Conservation (phyloP, 2,797 vertebrate species). For the Scolopax bukidnonensis region DNA sequence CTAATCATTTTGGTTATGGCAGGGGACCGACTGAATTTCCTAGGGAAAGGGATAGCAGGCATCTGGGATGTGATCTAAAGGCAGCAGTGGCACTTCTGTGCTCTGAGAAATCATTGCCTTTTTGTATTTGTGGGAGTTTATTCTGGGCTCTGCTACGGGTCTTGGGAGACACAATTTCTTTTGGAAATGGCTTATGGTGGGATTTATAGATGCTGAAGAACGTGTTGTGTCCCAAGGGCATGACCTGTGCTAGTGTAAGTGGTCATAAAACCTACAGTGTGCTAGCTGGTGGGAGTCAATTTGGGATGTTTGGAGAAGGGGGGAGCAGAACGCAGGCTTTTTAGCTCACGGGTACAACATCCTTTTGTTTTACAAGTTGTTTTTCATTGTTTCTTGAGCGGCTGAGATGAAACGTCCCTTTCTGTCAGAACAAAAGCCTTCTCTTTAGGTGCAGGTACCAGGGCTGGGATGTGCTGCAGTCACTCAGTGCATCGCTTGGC, state of each 20-base stretch:
- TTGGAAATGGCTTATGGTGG: not conserved
- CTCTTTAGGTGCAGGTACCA: not conserved
- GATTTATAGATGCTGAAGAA: not conserved
- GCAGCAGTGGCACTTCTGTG: not conserved
- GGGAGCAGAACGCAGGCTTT: not conserved
- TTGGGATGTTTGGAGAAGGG: not conserved
- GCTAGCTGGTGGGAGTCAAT: not conserved
- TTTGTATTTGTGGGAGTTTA: not conserved
- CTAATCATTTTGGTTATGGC: not conserved
- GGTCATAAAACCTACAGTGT: not conserved
- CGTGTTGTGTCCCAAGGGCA: not conserved
- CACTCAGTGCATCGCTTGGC: not conserved
- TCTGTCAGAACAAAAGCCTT: constrained; percentile 22
- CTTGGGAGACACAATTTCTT: not conserved
- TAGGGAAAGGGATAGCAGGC: not conserved
- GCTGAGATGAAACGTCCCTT: not conserved
- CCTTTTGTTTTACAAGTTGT: not conserved
- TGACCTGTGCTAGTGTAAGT: not conserved
- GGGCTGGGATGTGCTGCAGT: not conserved
- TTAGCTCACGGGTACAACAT: not conserved
- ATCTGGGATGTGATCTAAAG: not conserved
- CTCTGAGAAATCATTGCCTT: not conserved
- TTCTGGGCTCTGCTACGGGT: not conserved
- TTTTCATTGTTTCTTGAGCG: constrained; percentile 14
- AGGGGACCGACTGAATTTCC: not conserved